Evolutionary conservation across 2,797 vertebrate species (phyloP).

Genomic region (Myotis daubentonii): DNA sequence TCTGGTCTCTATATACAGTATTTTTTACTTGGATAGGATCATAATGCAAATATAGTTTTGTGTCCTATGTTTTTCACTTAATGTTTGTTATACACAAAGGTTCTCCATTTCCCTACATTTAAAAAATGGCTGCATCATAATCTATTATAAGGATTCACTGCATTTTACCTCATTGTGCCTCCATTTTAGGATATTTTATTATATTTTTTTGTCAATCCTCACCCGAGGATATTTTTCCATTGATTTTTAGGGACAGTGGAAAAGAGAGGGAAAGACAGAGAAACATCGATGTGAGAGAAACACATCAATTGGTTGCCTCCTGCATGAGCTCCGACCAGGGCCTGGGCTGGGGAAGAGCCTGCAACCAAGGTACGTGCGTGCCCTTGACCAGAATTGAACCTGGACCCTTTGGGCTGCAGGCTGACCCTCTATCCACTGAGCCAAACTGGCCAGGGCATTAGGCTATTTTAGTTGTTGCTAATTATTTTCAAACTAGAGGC

Average conservation of each 20-base stretch:
- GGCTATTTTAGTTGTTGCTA: conserved; percentile 13
- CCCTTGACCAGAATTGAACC: too few relatives aligned
- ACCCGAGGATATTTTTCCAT: too few relatives aligned
- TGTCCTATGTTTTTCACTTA: neutral
- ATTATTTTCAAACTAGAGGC: conserved; percentile 20
- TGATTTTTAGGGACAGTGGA: too few relatives aligned
- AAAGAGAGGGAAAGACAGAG: too few relatives aligned
- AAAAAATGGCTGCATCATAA: neutral
- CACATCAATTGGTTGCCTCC: too few relatives aligned
- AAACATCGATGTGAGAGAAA: too few relatives aligned
- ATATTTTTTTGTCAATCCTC: too few relatives aligned
- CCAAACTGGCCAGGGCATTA: neutral
- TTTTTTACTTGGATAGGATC: neutral
- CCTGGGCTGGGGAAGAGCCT: too few relatives aligned
- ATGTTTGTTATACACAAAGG: neutral
- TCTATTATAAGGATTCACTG: neutral
- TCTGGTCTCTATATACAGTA: neutral
- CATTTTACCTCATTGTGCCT: neutral
- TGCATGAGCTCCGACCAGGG: too few relatives aligned
- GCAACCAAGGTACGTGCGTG: too few relatives aligned
- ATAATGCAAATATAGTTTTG: neutral
- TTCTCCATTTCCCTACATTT: neutral
- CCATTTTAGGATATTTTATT: neutral
- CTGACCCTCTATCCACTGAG: too few relatives aligned
- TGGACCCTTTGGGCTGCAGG: too few relatives aligned